Percentiles rank a stretch among this genome's conserved stretches.
These are phyloP conservation scores for Hormiphora californensis DNA, from an alignment of 37 sponge, comb jelly and placozoan genomes.

Conservation along the genomic window DNA sequence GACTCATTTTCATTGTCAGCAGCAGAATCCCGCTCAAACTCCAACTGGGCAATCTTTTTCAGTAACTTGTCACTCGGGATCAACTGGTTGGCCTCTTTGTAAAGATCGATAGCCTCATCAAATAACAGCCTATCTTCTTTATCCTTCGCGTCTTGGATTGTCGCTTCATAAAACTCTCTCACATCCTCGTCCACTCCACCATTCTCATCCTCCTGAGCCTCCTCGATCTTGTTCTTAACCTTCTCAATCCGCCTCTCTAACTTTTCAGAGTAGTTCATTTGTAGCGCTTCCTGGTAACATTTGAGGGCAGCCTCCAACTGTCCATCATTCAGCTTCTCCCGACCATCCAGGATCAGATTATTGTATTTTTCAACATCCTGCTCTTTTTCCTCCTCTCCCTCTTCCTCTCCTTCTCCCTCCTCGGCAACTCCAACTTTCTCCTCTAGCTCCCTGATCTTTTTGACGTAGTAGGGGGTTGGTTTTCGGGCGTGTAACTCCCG, in stretches of 20 bases:
- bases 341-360: background rate
- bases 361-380: constrained; percentile 26
- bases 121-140: constrained; percentile 5
- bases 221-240: background rate
- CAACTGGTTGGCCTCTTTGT: constrained; percentile 19
- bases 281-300: background rate
- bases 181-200: background rate
- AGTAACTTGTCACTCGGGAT: background rate
- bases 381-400: background rate
- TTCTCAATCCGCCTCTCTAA: background rate
- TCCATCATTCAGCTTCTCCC: background rate
- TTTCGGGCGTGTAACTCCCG: background rate
- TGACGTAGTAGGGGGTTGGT: background rate
- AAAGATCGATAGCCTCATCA: constrained; percentile 34
- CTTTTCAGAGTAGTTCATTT: background rate
- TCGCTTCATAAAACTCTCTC: constrained; percentile 3
- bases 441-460: background rate
- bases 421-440: background rate
- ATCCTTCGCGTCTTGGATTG: constrained; percentile 4
- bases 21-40: background rate
- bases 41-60: background rate
- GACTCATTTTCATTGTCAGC: background rate
- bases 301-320: background rate
- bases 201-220: background rate
- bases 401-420: background rate